phyloP scores from a whole-genome alignment of 30 jellyfish, hydroid and myxozoan genomes.

The Aurelia aurita region DNA sequence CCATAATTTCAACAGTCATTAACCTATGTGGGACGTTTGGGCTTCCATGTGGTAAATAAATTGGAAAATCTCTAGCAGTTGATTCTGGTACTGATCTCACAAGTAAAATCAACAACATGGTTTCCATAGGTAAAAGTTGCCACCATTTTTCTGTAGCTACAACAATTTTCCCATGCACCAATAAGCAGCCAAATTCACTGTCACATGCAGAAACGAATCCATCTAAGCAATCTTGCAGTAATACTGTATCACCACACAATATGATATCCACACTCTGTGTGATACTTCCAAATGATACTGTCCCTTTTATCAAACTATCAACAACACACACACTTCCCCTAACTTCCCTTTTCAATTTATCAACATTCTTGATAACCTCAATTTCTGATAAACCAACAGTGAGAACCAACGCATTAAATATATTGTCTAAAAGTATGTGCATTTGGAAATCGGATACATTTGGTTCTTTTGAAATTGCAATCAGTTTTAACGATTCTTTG shows the following conservation, averaged over 20 bases:
- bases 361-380: conserved; percentile 73
- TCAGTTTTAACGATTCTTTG: conserved; percentile 70
- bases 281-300: conserved; percentile 54
- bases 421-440: conserved; percentile 64
- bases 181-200: conserved; percentile 95
- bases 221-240: conserved; percentile 69
- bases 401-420: conserved; percentile 83
- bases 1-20: conserved; percentile 78
- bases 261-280: conserved; percentile 80
- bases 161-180: conserved; percentile 81
- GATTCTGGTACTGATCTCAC: conserved; percentile 58
- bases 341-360: conserved; percentile 75
- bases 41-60: conserved; percentile 93
- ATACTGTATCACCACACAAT: conserved; percentile 40
- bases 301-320: conserved; percentile 51
- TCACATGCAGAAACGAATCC: conserved; percentile 84
- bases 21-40: conserved; percentile 96
- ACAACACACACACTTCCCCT: conserved; percentile 68
- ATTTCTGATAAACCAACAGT: conserved; percentile 81
- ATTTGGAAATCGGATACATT: conserved; percentile 53
- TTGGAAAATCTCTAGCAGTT: conserved; percentile 88
- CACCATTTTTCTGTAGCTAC: conserved; percentile 98
- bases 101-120: conserved; percentile 67
- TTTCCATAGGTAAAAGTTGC: conserved; percentile 87
- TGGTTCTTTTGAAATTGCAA: conserved; percentile 60